Evolutionary conservation across 2,888 invertebrate genomes (phyloP).

Genomic region (Therioaphis trifolii): DNA sequence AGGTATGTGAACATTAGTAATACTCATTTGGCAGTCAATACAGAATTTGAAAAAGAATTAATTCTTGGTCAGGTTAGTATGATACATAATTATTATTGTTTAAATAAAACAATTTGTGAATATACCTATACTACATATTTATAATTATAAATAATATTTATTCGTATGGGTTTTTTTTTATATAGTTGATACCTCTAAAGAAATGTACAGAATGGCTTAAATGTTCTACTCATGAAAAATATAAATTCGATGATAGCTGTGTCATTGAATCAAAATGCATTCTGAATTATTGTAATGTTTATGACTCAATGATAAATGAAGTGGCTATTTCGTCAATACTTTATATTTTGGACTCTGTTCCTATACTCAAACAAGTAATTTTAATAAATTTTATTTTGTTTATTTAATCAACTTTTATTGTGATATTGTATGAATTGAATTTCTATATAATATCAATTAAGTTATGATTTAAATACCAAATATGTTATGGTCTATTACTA

Average conservation of each 20-base stretch:
- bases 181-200: conserved; percentile 35
- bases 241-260: neutral
- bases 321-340: conserved; percentile 48
- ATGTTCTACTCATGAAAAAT: neutral
- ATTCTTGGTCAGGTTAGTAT: conserved; percentile 50
- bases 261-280: neutral
- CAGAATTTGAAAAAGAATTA: conserved; percentile 47
- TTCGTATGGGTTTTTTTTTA: neutral
- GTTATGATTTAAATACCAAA: no score
- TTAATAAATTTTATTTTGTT: neutral
- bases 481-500: no score
- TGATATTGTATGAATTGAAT: no score
- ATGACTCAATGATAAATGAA: conserved; percentile 32
- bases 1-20: conserved; percentile 37
- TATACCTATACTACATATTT: neutral
- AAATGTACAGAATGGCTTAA: conserved; percentile 39
- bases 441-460: no score
- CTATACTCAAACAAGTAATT: conserved; percentile 46
- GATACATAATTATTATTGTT: no score
- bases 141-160: neutral
- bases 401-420: neutral
- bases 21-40: neutral
- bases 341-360: conserved; percentile 36
- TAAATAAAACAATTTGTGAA: no score
- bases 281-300: conserved; percentile 8